Percentiles rank a stretch among this genome's conserved stretches.
These are phyloP conservation scores for Lota lota DNA, from an alignment of 2,113 vertebrate species.

Conservation along the genomic window DNA sequence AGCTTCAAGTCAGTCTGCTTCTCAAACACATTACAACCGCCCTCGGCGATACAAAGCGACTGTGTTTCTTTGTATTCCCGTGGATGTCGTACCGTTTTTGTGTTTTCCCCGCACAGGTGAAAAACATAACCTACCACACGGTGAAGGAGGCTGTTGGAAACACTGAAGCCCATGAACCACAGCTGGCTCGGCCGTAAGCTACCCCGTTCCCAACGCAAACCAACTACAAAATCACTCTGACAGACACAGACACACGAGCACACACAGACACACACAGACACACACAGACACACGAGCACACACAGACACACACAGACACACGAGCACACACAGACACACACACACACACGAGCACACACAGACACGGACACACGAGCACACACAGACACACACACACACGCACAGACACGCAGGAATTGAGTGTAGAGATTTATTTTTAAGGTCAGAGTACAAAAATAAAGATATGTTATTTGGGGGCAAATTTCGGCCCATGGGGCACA, in stretches of 20 bases:
- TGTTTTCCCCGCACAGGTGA: constrained; percentile 79
- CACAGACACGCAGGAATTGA: constrained; percentile 42
- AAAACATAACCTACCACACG: constrained; percentile 99
- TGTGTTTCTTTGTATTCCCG: neutral
- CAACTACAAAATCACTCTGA: constrained; percentile 5
- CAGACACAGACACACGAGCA: constrained; percentile 42
- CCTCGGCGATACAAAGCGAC: neutral
- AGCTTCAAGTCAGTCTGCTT: constrained; percentile 83
- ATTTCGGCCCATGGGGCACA: neutral
- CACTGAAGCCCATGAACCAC: constrained; percentile 94
- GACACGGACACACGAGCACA: too few species aligned
- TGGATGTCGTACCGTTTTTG: too few species aligned
- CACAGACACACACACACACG: too few species aligned
- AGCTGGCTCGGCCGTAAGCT: constrained; percentile 88
- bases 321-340: too few species aligned
- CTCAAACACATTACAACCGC: too few species aligned
- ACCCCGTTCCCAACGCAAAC: constrained; percentile 23
- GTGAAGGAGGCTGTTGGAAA: constrained; percentile 98
- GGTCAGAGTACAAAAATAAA: constrained; percentile 8
- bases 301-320: too few species aligned
- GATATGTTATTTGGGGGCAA: constrained; percentile 33
- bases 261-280: too few species aligned
- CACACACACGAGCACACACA: too few species aligned
- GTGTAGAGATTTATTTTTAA: constrained; percentile 32
- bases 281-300: too few species aligned